Evolutionary conservation across 2,888 invertebrate genomes (phyloP).

Genomic region (Sylvicola cinctus): DNA sequence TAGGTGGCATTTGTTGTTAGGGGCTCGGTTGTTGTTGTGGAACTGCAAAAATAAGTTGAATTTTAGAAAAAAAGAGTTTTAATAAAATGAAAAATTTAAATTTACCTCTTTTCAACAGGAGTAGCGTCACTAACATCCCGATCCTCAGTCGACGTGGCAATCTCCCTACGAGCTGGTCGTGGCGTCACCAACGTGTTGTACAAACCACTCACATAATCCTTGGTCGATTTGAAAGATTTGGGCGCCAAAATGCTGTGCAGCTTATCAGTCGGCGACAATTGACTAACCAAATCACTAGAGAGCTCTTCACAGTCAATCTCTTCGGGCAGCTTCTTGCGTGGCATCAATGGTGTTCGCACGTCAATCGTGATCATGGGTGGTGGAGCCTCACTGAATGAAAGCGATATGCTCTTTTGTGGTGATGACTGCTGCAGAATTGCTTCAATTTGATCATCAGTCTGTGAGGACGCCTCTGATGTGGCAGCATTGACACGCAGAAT

Average conservation of each 20-base stretch:
- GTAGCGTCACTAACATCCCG: no score
- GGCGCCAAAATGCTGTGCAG: constrained; percentile 27
- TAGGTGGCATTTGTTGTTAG: neutral
- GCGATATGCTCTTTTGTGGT: no score
- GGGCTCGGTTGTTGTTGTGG: no score
- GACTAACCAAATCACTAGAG: constrained; percentile 38
- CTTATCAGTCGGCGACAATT: constrained; percentile 39
- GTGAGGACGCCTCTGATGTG: constrained; percentile 32
- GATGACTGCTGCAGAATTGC: constrained; percentile 10
- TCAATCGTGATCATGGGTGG: neutral
- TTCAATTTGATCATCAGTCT: constrained; percentile 28
- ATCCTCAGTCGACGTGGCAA: constrained; percentile 14
- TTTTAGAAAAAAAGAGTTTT: constrained; percentile 20
- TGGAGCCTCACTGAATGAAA: neutral
- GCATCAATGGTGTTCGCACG: constrained; percentile 14
- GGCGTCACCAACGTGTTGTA: constrained; percentile 22
- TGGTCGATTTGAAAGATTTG: constrained; percentile 18
- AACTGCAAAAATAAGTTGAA: no score
- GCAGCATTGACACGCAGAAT: constrained; percentile 36
- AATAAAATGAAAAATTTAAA: no score
- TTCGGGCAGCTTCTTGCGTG: constrained; percentile 42
- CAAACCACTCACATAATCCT: constrained; percentile 21
- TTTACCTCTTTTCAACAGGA: no score
- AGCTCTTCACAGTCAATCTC: constrained; percentile 62
- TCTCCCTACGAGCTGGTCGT: constrained; percentile 12